Conservation (phyloP, 2,888 invertebrate genomes). For the Hyles lineata region DNA sequence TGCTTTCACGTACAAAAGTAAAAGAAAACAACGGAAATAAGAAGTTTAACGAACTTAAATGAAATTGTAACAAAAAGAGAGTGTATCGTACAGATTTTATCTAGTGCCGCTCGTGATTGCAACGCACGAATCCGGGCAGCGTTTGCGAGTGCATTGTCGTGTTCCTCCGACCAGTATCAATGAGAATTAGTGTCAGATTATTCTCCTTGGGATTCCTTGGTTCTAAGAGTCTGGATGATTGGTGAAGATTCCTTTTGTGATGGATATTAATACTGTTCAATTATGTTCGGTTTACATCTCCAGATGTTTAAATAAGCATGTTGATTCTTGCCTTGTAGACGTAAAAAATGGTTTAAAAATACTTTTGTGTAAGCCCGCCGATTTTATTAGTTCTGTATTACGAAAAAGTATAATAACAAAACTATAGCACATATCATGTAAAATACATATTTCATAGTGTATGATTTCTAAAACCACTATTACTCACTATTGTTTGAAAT, state of each 20-base stretch:
- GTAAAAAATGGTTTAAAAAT: too few species aligned
- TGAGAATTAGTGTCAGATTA: conserved; percentile 24
- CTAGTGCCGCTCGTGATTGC: background rate
- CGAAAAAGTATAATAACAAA: too few species aligned
- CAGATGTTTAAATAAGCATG: too few species aligned
- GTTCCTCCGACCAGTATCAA: conserved; percentile 44
- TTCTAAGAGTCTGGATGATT: background rate
- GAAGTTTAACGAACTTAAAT: too few species aligned
- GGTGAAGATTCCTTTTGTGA: background rate
- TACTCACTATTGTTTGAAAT: background rate
- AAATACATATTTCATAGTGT: too few species aligned
- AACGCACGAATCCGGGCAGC: conserved; percentile 32
- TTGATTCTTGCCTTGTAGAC: too few species aligned
- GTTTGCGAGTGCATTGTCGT: conserved; percentile 61
- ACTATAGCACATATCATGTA: too few species aligned
- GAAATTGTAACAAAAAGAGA: too few species aligned
- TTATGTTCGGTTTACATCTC: background rate
- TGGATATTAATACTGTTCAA: background rate
- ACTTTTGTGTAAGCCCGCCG: too few species aligned
- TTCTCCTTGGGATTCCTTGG: background rate
- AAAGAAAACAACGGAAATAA: background rate
- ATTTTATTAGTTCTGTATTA: too few species aligned
- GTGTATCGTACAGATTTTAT: background rate
- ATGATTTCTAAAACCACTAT: background rate
- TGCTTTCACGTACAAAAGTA: too few species aligned